Evolutionary conservation across 2,888 invertebrate species (phyloP).

Genomic region (Apodemia duryi): DNA sequence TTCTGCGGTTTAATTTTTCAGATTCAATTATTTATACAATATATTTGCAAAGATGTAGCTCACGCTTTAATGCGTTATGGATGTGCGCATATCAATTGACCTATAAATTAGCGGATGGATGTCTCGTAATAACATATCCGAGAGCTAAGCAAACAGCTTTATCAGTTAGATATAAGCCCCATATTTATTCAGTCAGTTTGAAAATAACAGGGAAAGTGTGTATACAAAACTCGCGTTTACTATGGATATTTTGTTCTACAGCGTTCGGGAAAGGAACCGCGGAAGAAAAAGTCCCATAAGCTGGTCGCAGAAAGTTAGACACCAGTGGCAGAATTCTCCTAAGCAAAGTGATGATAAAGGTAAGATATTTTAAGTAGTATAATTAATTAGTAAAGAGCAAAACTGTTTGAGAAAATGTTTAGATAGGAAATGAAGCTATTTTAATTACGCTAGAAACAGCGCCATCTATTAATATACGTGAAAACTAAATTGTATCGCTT

Average conservation of each 20-base stretch:
- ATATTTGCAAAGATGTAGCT: neutral
- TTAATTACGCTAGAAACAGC: slow-evolving; percentile 30
- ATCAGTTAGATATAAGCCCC: slow-evolving; percentile 50
- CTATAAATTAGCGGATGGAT: slow-evolving; percentile 33
- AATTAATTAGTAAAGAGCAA: neutral
- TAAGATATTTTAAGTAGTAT: slow-evolving; percentile 32
- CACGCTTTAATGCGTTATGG: neutral
- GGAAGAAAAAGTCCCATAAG: slow-evolving; percentile 75
- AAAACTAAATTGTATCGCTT: neutral
- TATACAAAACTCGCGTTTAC: slow-evolving; percentile 18
- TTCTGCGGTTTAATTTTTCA: too few species aligned
- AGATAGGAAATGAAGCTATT: too few species aligned
- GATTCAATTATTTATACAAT: too few species aligned
- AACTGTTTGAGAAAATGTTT: neutral
- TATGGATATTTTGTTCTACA: slow-evolving; percentile 56
- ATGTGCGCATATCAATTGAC: slow-evolving; percentile 26
- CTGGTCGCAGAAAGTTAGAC: slow-evolving; percentile 82
- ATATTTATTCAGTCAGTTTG: slow-evolving; percentile 42
- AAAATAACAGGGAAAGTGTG: slow-evolving; percentile 32
- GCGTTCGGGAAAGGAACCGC: slow-evolving; percentile 74
- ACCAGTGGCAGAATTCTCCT: slow-evolving; percentile 81
- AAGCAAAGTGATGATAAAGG: slow-evolving; percentile 58
- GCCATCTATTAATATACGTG: slow-evolving; percentile 48
- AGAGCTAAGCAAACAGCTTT: slow-evolving; percentile 61
- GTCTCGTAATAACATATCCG: slow-evolving; percentile 43